Evolutionary conservation across 1,140 invertebrate species (phyloP).

Genomic region (Chironomus tepperi): DNA sequence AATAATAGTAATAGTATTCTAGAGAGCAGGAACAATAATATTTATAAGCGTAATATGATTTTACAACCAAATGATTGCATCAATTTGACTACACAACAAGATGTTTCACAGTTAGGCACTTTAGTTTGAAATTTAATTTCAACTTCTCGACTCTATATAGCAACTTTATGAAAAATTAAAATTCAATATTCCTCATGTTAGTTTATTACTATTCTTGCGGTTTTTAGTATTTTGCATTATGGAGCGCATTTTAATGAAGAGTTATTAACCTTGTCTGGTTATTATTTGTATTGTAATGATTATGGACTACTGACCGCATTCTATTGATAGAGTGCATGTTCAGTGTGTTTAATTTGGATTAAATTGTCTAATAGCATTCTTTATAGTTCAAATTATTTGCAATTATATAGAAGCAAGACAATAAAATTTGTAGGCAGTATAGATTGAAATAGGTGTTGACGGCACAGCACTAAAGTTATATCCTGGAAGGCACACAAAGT

Average conservation of each 20-base stretch:
- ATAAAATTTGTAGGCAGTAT: too few species aligned
- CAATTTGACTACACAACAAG: background rate
- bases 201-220: background rate
- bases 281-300: background rate
- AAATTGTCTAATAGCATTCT: too few species aligned
- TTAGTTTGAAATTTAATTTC: background rate
- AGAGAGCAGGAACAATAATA: background rate
- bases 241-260: background rate
- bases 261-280: background rate
- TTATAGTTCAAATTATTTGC: too few species aligned
- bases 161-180: too few species aligned
- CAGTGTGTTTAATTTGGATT: too few species aligned
- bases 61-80: conserved; percentile 13
- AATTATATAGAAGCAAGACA: too few species aligned
- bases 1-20: conserved; percentile 12
- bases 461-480: too few species aligned
- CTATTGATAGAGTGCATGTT: too few species aligned
- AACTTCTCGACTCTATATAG: background rate
- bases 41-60: conserved; percentile 5
- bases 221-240: background rate
- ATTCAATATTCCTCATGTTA: background rate
- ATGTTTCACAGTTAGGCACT: conserved; percentile 19
- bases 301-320: too few species aligned
- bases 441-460: too few species aligned
- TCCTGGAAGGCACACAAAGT: too few species aligned